A percentile compares a stretch with the other conserved stretches of the same genome.
These are phyloP conservation scores for Campaea margaritaria DNA, from an alignment of 2,888 invertebrate genomes.

Conservation along the genomic window DNA sequence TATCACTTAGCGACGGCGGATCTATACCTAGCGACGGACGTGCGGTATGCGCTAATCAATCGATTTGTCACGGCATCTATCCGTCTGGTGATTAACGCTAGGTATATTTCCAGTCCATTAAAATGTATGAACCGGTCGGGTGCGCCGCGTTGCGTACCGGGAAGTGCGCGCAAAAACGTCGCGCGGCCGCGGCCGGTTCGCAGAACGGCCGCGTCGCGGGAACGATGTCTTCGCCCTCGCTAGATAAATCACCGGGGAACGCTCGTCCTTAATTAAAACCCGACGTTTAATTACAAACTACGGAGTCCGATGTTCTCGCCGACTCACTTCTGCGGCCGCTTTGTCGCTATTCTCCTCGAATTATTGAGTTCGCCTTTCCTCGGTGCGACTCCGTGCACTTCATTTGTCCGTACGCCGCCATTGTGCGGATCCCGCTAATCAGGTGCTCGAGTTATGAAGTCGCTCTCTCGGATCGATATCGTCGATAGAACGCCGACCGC, in stretches of 20 bases:
- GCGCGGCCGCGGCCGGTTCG: constrained; percentile 39
- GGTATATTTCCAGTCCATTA: constrained; percentile 31
- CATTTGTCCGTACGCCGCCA: constrained; percentile 42
- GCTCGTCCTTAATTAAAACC: constrained; percentile 62
- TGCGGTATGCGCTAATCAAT: constrained; percentile 26
- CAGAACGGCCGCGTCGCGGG: constrained; percentile 36
- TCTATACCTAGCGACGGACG: background rate
- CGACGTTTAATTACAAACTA: constrained; percentile 64
- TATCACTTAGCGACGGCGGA: background rate
- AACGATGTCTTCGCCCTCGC: constrained; percentile 24
- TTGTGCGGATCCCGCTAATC: constrained; percentile 17
- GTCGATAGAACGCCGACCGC: background rate
- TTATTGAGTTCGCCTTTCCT: constrained; percentile 29
- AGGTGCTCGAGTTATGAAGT: constrained; percentile 10
- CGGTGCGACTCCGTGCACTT: constrained; percentile 43
- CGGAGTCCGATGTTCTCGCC: constrained; percentile 25
- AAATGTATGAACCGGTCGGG: constrained; percentile 40
- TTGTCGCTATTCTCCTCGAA: constrained; percentile 29
- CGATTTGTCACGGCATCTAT: constrained; percentile 25
- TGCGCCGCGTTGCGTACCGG: constrained; percentile 33
- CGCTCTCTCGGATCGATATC: background rate
- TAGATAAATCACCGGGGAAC: constrained; percentile 58
- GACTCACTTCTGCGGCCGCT: constrained; percentile 24
- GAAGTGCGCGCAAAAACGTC: constrained; percentile 52
- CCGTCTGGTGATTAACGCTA: constrained; percentile 11